phyloP scores from a whole-genome alignment of 1,140 invertebrate genomes.

The Drosophila pallidifrons region DNA sequence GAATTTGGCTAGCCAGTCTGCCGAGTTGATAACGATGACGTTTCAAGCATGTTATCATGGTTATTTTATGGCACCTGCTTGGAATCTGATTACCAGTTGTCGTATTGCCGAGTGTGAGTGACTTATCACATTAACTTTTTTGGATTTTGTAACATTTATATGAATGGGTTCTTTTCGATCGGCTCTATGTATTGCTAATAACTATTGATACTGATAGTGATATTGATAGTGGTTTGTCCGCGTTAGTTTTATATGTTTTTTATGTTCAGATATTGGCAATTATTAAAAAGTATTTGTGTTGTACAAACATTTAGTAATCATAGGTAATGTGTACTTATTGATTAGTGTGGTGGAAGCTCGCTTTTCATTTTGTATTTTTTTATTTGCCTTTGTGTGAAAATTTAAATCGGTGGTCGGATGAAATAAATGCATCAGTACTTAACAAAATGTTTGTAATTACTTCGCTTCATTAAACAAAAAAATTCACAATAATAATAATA shows the following conservation, averaged over 20 bases:
- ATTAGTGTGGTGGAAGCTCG: neutral
- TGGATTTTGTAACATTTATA: neutral
- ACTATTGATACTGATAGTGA: neutral
- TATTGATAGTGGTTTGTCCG: neutral
- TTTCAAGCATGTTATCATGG: constrained; percentile 45
- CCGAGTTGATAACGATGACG: constrained; percentile 54
- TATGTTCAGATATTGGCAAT: neutral
- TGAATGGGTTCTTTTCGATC: constrained; percentile 4
- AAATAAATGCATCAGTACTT: too few relatives aligned
- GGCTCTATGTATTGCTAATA: neutral
- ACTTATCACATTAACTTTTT: constrained; percentile 17
- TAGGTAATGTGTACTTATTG: neutral
- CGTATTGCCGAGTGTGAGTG: constrained; percentile 17
- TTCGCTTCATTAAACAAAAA: too few relatives aligned
- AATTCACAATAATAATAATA: too few relatives aligned
- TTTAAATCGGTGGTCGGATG: neutral
- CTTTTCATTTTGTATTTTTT: neutral
- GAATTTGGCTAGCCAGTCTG: constrained; percentile 12
- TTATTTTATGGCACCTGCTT: constrained; percentile 12
- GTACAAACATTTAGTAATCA: neutral
- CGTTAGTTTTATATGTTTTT: neutral
- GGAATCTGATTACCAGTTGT: constrained; percentile 27
- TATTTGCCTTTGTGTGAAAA: neutral
- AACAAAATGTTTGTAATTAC: too few relatives aligned
- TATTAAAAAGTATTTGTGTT: neutral